Base-by-base conservation (phyloP, 2,797 vertebrate species). In the Vipera latastei region DNA sequence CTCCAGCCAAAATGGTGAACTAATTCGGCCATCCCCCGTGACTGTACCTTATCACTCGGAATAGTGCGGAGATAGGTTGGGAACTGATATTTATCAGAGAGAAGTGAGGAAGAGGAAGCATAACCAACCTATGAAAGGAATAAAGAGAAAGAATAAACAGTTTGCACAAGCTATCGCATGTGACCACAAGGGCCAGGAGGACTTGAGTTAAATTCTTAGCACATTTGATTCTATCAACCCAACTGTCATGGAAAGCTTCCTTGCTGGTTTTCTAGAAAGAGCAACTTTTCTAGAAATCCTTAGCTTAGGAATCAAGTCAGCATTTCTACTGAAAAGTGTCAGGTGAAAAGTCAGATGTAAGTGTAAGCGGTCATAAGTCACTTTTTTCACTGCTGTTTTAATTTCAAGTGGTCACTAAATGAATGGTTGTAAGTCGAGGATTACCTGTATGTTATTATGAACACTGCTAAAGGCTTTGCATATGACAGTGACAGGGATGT, bases 61-160 rank as follows among this genome's bases (percentile, higher is more conserved):
- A 98, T 97, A 83, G 97, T 98, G 90, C 97, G 97, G 57, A 98
- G 96, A 94, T 98, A 99, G 38, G 98, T 98, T 14, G 98, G 98
- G 95, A 99, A 99, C 96, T 98, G 98, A 95, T 98, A 98, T 94
- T 98, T 98, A 94, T 97, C 98, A 90, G 98, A 97, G 87, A 99
- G 97, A 93, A 98, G 97, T 0, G 98, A 98, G 95, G 98, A 98
- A 0, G 98, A 97, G 6, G 98, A 98, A 2, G 91, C 97, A 91
- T 98, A 99, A 92, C 98, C 98, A 93, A 99, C 98, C 98, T 99
- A 87, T 11, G 63, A 90, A 26, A 61, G 12, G 59, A 95, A 51
- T 92, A 25, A 93, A 88, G 88, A 96, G 94, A 38, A 93, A 59
- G 32, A 90, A 51, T 38, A 26, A 44, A 60, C 20, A 60, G 16